Conservation (phyloP, 2,888 invertebrate species). For the Agrilus mali region DNA sequence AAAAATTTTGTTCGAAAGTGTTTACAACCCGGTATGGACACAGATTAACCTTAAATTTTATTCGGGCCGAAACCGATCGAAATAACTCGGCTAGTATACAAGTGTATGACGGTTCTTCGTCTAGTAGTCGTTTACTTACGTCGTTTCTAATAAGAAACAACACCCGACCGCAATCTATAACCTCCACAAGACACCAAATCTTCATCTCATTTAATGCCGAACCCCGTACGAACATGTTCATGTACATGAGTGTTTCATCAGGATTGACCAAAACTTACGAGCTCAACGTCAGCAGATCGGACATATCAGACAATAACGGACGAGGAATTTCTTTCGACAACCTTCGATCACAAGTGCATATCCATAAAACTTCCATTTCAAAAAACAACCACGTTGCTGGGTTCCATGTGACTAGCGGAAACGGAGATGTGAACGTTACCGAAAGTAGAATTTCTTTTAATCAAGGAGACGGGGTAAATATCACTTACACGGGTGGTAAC, state of each 20-base stretch:
- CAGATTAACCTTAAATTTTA: conserved; percentile 73
- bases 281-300: conserved; percentile 73
- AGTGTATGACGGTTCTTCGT: conserved; percentile 65
- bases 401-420: conserved; percentile 79
- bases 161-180: conserved; percentile 79
- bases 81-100: conserved; percentile 64
- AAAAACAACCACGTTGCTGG: conserved; percentile 86
- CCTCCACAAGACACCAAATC: conserved; percentile 68
- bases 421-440: conserved; percentile 88
- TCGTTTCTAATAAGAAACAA: conserved; percentile 66
- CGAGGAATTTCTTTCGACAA: conserved; percentile 92
- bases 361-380: conserved; percentile 70
- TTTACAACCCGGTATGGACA: conserved; percentile 69
- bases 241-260: conserved; percentile 67
- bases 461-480: conserved; percentile 87
- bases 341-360: conserved; percentile 75
- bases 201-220: conserved; percentile 68
- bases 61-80: conserved; percentile 64
- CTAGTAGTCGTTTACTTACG: conserved; percentile 56
- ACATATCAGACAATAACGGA: conserved; percentile 81
- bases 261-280: conserved; percentile 72
- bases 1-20: conserved; percentile 65
- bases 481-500: conserved; percentile 90
- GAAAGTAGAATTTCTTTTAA: conserved; percentile 83
- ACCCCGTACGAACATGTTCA: conserved; percentile 56